Percentiles rank a stretch among this genome's conserved stretches.
phyloP scores from a whole-genome alignment of 2,113 vertebrate genomes.

The Plectropomus leopardus region DNA sequence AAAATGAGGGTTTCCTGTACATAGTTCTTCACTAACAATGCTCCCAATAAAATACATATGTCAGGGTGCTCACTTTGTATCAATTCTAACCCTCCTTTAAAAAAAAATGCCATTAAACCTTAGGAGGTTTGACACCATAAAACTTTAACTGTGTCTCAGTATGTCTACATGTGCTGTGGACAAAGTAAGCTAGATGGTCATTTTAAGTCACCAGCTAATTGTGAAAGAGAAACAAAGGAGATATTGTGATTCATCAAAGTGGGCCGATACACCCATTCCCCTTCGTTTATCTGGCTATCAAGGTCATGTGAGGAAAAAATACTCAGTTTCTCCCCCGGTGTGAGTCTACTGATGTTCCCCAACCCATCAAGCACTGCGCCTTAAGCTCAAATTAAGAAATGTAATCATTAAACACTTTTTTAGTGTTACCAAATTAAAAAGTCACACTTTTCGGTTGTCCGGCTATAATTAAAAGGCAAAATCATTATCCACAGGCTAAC shows the following conservation, averaged over 20 bases:
- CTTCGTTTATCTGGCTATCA: constrained; percentile 6
- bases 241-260: neutral
- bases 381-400: neutral
- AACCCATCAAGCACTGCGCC: neutral
- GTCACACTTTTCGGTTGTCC: neutral
- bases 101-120: too few relatives aligned
- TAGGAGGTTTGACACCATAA: too few relatives aligned
- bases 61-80: too few relatives aligned
- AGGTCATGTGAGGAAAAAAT: neutral
- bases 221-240: neutral
- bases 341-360: neutral
- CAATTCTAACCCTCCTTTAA: too few relatives aligned
- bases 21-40: neutral
- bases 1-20: neutral
- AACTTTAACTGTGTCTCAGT: too few relatives aligned
- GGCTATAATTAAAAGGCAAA: constrained; percentile 27
- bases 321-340: too few relatives aligned
- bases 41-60: too few relatives aligned
- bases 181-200: neutral
- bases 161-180: too few relatives aligned
- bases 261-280: neutral
- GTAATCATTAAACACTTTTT: neutral
- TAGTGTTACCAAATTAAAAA: constrained; percentile 3
- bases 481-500: neutral
- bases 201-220: neutral